Evolutionary conservation across 1,140 invertebrate species (phyloP).

Genomic region (Neodiprion lecontei): DNA sequence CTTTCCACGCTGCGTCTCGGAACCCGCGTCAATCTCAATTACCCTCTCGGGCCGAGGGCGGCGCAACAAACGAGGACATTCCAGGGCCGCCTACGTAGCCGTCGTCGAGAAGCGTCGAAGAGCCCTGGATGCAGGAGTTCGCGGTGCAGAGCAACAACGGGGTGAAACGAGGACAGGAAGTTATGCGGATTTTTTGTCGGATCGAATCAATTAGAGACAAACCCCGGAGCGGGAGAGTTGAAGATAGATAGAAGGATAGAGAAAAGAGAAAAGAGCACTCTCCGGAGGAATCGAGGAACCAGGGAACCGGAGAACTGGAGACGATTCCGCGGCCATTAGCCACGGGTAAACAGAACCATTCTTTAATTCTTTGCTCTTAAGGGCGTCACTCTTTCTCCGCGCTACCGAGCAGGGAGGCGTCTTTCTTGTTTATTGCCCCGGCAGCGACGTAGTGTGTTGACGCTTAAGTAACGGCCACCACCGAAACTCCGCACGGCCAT

Average conservation of each 20-base stretch:
- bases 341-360: conserved; percentile 60
- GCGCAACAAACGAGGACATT: conserved; percentile 2
- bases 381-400: conserved; percentile 56
- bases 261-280: conserved; percentile 38
- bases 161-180: neutral
- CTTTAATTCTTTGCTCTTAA: conserved; percentile 60
- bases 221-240: neutral
- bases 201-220: neutral
- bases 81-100: neutral
- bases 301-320: conserved; percentile 32
- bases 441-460: neutral
- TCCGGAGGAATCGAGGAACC: neutral
- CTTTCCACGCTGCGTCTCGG: neutral
- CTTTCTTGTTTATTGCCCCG: neutral
- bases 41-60: neutral
- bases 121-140: neutral
- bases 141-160: too few relatives aligned
- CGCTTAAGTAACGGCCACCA: neutral
- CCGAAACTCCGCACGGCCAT: neutral
- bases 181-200: neutral
- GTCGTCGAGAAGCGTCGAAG: neutral
- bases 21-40: conserved; percentile 7
- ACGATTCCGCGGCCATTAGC: conserved; percentile 59
- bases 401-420: neutral
- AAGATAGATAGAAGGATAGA: conserved; percentile 41